Conservation (phyloP, 2,888 invertebrate species). For the Kuschelorhynchus macadamiae region DNA sequence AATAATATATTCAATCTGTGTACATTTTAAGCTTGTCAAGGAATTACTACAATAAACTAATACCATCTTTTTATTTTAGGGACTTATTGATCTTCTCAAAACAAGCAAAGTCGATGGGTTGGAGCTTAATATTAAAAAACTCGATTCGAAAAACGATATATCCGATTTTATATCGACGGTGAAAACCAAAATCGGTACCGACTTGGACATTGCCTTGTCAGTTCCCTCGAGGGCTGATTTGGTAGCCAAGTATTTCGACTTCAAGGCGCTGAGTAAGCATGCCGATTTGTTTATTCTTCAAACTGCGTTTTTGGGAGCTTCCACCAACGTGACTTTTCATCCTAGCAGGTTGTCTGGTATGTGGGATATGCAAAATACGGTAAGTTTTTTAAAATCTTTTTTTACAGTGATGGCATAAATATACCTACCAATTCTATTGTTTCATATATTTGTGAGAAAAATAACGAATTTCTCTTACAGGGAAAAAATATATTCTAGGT, state of each 20-base stretch:
- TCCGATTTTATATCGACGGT: conserved; percentile 72
- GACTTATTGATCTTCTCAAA: conserved; percentile 64
- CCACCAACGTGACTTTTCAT: conserved; percentile 80
- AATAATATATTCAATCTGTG: too few relatives aligned
- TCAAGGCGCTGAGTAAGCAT: conserved; percentile 76
- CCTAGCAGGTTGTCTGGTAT: conserved; percentile 82
- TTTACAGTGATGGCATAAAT: too few relatives aligned
- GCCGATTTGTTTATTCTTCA: conserved; percentile 78
- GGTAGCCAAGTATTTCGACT: conserved; percentile 80
- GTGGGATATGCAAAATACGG: conserved; percentile 84
- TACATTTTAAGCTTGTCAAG: too few relatives aligned
- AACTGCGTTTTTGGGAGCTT: conserved; percentile 77
- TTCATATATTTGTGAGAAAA: too few relatives aligned
- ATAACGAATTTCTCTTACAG: too few relatives aligned
- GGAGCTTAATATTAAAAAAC: conserved; percentile 64
- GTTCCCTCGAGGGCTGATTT: conserved; percentile 77
- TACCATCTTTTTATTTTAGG: conserved; percentile 66
- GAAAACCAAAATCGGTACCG: conserved; percentile 67
- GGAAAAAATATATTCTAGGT: too few relatives aligned
- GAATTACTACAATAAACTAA: too few relatives aligned
- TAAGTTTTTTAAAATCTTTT: too few relatives aligned
- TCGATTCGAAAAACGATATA: conserved; percentile 66
- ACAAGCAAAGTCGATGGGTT: conserved; percentile 64
- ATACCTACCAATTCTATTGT: too few relatives aligned
- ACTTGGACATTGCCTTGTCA: conserved; percentile 73